A percentile compares a stretch with the other conserved stretches of the same genome.
These are phyloP conservation scores for Bombus consobrinus DNA, from an alignment of 1,140 invertebrate species.

Conservation along the genomic window DNA sequence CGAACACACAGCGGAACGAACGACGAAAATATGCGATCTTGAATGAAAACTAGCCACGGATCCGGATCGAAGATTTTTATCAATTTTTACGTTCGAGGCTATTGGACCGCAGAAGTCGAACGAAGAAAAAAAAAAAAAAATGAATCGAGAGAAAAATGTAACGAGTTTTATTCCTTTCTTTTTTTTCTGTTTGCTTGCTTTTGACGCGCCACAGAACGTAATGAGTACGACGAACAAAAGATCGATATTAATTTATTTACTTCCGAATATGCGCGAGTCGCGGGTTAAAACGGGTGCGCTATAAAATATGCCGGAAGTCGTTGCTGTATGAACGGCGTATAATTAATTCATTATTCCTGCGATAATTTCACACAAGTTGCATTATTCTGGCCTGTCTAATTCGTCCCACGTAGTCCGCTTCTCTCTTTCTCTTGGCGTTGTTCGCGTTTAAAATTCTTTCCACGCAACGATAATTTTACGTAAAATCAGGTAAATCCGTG, in stretches of 20 bases:
- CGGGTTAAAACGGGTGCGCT: neutral
- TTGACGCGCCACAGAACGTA: neutral
- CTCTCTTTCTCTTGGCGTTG: neutral
- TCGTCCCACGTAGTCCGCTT: slow-evolving; percentile 48
- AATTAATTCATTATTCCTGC: slow-evolving; percentile 60
- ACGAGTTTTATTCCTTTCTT: neutral
- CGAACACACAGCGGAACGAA: neutral
- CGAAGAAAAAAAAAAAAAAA: no score
- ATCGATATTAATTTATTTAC: neutral
- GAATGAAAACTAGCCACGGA: neutral
- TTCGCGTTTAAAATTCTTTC: neutral
- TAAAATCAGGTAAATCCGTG: no score
- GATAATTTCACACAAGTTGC: slow-evolving; percentile 43
- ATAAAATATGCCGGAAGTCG: slow-evolving; percentile 43
- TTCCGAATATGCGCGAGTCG: neutral
- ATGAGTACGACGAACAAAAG: neutral
- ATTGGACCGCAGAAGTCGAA: neutral
- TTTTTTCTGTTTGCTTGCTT: neutral
- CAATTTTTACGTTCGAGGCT: neutral
- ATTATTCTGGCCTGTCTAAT: slow-evolving; percentile 39
- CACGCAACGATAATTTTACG: no score
- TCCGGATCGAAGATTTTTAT: neutral
- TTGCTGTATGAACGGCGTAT: slow-evolving; percentile 40
- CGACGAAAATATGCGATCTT: neutral
- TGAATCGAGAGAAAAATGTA: no score